phyloP scores from a whole-genome alignment of 2,888 invertebrate species.

The Aphelenchoides bicaudatus region DNA sequence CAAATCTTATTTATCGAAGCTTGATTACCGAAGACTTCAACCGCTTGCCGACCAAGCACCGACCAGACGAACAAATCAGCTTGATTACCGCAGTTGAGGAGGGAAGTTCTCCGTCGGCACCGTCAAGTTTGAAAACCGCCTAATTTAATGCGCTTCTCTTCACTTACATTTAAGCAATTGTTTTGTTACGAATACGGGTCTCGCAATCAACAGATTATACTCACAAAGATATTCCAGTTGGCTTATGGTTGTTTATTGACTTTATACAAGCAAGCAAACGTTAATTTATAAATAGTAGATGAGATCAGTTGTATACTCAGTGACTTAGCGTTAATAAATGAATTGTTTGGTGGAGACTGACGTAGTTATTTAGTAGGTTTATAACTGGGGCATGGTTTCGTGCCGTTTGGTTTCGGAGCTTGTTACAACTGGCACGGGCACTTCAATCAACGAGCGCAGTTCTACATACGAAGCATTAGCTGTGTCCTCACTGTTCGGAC shows the following conservation, averaged over 20 bases:
- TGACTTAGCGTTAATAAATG: no score
- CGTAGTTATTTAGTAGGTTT: no score
- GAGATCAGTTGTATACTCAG: no score
- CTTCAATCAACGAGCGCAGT: conserved; percentile 5
- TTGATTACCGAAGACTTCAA: conserved; percentile 15
- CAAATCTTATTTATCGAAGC: conserved; percentile 16
- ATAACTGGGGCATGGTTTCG: conserved; percentile 4
- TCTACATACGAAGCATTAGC: conserved; percentile 7
- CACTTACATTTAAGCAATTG: conserved; percentile 1
- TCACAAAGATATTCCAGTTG: no score
- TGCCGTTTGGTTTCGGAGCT: no score
- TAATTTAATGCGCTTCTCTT: no score
- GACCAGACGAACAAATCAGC: conserved; percentile 21
- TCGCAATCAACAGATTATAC: no score
- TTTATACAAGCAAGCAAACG: no score
- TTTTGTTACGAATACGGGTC: not conserved
- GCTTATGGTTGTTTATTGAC: no score
- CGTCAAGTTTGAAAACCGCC: conserved; percentile 14
- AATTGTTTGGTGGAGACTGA: no score
- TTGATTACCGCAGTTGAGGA: conserved; percentile 15
- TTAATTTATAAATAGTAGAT: no score
- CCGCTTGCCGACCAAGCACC: conserved; percentile 8
- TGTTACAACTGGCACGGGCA: not conserved
- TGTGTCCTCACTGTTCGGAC: conserved; percentile 15
- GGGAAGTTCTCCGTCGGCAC: conserved; percentile 3